Conservation (phyloP, 37 sponge, comb jelly and placozoan species). For the Haliclona indistincta region DNA sequence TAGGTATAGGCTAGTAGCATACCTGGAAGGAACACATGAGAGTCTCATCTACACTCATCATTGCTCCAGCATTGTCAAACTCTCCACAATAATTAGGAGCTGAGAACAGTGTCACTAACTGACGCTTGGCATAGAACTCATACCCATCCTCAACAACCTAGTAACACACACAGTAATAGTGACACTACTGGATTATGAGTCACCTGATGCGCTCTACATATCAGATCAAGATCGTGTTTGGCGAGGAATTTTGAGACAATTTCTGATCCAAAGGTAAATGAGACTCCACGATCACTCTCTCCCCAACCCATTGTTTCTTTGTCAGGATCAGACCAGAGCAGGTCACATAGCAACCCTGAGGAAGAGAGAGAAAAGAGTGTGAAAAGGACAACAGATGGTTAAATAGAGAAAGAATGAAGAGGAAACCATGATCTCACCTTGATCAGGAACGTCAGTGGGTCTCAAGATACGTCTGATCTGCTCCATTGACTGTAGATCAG, state of each 20-base stretch:
- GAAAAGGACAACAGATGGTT: no score
- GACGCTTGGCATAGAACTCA: slow-evolving; percentile 97
- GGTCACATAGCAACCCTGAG: slow-evolving; percentile 97
- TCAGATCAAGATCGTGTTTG: slow-evolving; percentile 67
- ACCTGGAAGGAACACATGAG: slow-evolving; percentile 98
- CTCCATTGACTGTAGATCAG: slow-evolving; percentile 98
- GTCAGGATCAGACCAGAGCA: slow-evolving; percentile 99
- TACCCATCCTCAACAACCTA: slow-evolving; percentile 96
- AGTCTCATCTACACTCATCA: slow-evolving; percentile 98
- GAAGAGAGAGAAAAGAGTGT: no score
- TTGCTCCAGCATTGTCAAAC: slow-evolving; percentile 96
- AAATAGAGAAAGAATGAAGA: neutral
- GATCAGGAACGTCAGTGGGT: slow-evolving; percentile 99
- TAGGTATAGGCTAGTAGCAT: neutral
- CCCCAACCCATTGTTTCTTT: slow-evolving; percentile 98
- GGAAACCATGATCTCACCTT: slow-evolving; percentile 47
- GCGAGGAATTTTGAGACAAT: slow-evolving; percentile 92
- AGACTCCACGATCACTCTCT: slow-evolving; percentile 99
- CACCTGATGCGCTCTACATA: slow-evolving; percentile 99
- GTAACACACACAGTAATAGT: neutral
- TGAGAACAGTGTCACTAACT: slow-evolving; percentile 93
- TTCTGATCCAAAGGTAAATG: slow-evolving; percentile 98
- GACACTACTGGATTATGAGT: neutral
- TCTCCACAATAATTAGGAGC: slow-evolving; percentile 98
- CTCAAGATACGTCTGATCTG: slow-evolving; percentile 97